Evolutionary conservation across 2,113 vertebrate species (phyloP), one percentile per base, ranked within the genome.

Genomic region (Verasper variegatus): DNA sequence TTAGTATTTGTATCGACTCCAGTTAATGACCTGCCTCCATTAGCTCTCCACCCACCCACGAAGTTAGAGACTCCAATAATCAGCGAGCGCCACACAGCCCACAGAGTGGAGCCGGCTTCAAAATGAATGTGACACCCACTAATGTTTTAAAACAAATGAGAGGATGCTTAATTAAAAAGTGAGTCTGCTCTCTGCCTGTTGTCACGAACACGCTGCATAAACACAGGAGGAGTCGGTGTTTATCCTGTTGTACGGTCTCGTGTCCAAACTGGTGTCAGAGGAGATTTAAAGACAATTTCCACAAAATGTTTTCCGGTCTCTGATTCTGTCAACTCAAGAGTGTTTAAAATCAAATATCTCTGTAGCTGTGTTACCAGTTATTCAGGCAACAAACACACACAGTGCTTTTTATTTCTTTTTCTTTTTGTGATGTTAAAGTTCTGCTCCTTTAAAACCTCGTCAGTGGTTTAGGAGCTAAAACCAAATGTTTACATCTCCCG

Each of bases 1-100:
- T 77, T 42, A 20, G 72, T 52, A 1, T 80, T 78, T 72, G 52
- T 68, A 77, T 77, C 7, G 81, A 86, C 57, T 64, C 1, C 59
- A 68, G 70, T 59, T 91, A 87, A 89, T 87, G 89, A 84, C 68
- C 31, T 55, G 55, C 73, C 71, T 68, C 56, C 79, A 78, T 89
- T 81, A 86, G 64, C 13, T 61, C 57, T 23, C 77, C 10, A 18
- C 71, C 78, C 82, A 83, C 82, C 67, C 85, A 83, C 82, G 71
- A 54, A 73, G 67, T 47, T 60, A 52, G 74, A 52, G 63, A 61
- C 61, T 20, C 0, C 52, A 66, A 73, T 83, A 72, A 88, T 84
- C 75, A 65, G 40, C 40, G 26, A 63, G 27, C 27, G 27, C 27
- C 5, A 5, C 31, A 1, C 31, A 7, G 31, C 31, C 31, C 31